A percentile compares a stretch with the other conserved stretches of the same genome.
These are phyloP conservation scores for Sialis lutaria DNA, from an alignment of 2,888 invertebrate species.

Conservation along the genomic window DNA sequence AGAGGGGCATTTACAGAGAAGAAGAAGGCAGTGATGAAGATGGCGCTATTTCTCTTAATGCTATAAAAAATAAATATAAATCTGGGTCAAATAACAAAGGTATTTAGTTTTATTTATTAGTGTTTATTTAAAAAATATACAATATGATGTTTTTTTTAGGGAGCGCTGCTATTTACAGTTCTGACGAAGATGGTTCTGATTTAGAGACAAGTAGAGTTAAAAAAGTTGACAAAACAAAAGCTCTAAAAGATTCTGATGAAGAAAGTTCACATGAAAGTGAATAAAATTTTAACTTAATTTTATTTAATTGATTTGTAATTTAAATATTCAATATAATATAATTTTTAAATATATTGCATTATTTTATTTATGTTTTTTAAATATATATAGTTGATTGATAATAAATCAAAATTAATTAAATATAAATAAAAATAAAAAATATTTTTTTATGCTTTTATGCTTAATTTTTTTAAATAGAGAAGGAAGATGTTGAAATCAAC, in stretches of 20 bases:
- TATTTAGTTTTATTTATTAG: slow-evolving; percentile 12
- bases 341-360: too few relatives aligned
- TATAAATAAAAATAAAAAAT: too few relatives aligned
- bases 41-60: slow-evolving; percentile 77
- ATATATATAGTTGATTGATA: too few relatives aligned
- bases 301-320: background rate
- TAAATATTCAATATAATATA: too few relatives aligned
- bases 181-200: slow-evolving; percentile 74
- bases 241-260: slow-evolving; percentile 60
- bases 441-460: too few relatives aligned
- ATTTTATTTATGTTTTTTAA: too few relatives aligned
- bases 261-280: slow-evolving; percentile 19
- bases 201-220: slow-evolving; percentile 57
- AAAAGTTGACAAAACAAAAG: slow-evolving; percentile 57
- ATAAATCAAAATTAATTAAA: too few relatives aligned
- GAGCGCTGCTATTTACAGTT: slow-evolving; percentile 66
- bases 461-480: too few relatives aligned
- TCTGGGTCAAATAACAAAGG: slow-evolving; percentile 33
- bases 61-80: slow-evolving; percentile 90
- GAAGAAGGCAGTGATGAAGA: slow-evolving; percentile 89
- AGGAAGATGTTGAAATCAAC: too few relatives aligned
- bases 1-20: slow-evolving; percentile 34
- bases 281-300: slow-evolving; percentile 9
- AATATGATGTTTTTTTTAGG: slow-evolving; percentile 19
- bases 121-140: background rate